A percentile compares a stretch with the other conserved stretches of the same genome.
These are phyloP conservation scores for Psammodynastes pulverulentus DNA, from an alignment of 2,113 vertebrate species.

Conservation along the genomic window DNA sequence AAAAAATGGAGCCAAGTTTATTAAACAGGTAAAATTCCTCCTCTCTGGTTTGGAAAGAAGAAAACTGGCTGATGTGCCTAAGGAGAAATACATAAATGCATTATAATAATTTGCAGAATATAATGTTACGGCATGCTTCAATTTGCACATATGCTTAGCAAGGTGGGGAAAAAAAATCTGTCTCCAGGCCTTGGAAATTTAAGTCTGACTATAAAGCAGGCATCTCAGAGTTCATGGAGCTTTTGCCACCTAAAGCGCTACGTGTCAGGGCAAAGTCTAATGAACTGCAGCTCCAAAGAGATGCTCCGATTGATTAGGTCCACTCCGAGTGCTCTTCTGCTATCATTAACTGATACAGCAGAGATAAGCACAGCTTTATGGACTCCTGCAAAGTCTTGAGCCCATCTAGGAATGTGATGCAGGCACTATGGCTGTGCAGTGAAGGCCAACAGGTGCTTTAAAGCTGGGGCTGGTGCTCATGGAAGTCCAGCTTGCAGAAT, in stretches of 20 bases:
- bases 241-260: not conserved
- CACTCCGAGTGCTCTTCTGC: not conserved
- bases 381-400: rapidly evolving
- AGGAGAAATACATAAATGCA: not conserved
- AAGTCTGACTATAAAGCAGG: not conserved
- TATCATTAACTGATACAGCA: not conserved
- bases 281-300: not conserved
- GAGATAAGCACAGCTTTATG: rapidly evolving
- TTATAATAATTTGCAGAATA: not conserved
- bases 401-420: not conserved
- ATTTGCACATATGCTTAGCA: not conserved
- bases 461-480: not conserved
- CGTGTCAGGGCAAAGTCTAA: slow-evolving; percentile 40
- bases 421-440: not conserved
- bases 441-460: not conserved
- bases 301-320: not conserved
- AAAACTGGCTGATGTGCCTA: not conserved
- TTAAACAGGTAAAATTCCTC: not conserved
- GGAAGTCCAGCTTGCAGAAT: not conserved
- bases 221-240: not conserved
- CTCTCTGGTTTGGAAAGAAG: not conserved
- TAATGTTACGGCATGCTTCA: not conserved
- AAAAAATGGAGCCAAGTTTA: not conserved
- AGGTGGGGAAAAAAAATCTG: not conserved
- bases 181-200: not conserved